A percentile compares a stretch with the other conserved stretches of the same genome.
phyloP scores from a whole-genome alignment of 2,888 invertebrate species.

The Crocallis elinguaria region DNA sequence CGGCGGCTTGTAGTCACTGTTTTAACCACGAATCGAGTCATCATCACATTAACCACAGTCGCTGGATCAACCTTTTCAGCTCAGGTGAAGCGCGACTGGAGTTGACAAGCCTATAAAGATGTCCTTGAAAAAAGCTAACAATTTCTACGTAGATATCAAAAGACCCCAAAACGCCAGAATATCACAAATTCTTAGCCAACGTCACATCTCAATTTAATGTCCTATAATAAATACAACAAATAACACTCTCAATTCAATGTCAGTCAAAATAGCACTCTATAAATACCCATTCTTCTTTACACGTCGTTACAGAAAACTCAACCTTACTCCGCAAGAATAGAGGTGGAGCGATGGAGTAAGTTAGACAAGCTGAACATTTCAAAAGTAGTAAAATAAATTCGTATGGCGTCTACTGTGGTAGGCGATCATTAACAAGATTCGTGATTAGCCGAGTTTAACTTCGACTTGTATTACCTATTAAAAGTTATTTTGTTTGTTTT shows the following conservation, averaged over 20 bases:
- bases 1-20: no score
- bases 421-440: constrained; percentile 35
- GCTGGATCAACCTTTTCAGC: no score
- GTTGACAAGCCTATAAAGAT: no score
- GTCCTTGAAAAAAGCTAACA: no score
- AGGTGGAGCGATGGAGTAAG: background rate
- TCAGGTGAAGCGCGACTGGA: no score
- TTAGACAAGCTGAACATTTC: constrained; percentile 31
- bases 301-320: background rate
- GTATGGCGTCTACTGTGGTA: constrained; percentile 40
- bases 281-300: no score
- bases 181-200: background rate
- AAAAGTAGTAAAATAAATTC: constrained; percentile 49
- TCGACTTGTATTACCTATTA: constrained; percentile 30
- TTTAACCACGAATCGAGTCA: no score
- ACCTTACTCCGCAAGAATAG: background rate
- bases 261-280: background rate
- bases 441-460: constrained; percentile 32
- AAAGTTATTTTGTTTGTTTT: constrained; percentile 34
- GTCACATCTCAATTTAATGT: background rate
- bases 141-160: no score
- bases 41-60: no score
- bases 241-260: no score
- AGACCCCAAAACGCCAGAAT: no score
- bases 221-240: background rate